Conservation (phyloP, 2,888 invertebrate genomes). For the Endomychus coccineus region DNA sequence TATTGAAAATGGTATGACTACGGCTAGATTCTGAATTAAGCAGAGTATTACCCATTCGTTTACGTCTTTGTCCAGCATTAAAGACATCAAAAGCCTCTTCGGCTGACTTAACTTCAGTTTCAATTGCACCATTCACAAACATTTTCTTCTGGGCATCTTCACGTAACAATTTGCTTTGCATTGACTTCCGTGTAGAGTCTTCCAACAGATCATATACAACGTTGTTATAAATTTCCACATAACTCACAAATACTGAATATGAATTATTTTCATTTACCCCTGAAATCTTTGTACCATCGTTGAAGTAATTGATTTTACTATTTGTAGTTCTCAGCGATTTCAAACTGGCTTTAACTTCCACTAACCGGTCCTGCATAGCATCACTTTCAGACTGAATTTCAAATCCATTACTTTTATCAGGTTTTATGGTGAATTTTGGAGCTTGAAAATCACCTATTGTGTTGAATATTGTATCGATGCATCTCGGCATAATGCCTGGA, state of each 20-base stretch:
- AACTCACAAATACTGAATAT: constrained; percentile 77
- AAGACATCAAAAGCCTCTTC: constrained; percentile 93
- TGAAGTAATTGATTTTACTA: constrained; percentile 28
- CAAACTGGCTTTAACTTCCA: constrained; percentile 25
- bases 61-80: constrained; percentile 76
- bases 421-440: constrained; percentile 84
- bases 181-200: constrained; percentile 59
- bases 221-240: constrained; percentile 96
- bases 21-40: constrained; percentile 94
- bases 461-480: constrained; percentile 88
- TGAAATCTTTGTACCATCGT: constrained; percentile 33
- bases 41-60: constrained; percentile 87
- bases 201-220: constrained; percentile 93
- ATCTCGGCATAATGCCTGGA: constrained; percentile 81
- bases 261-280: constrained; percentile 75
- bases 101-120: constrained; percentile 88
- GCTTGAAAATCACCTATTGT: constrained; percentile 78
- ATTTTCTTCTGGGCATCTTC: constrained; percentile 82
- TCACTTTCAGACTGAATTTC: constrained; percentile 84
- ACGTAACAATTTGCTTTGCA: constrained; percentile 81
- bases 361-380: constrained; percentile 63
- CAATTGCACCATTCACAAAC: constrained; percentile 92
- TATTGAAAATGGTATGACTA: constrained; percentile 94
- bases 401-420: constrained; percentile 91
- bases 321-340: constrained; percentile 18